These are phyloP conservation scores for Tokudaia muenninki DNA, from an alignment of 2,797 vertebrate species.

Conservation along the genomic window DNA sequence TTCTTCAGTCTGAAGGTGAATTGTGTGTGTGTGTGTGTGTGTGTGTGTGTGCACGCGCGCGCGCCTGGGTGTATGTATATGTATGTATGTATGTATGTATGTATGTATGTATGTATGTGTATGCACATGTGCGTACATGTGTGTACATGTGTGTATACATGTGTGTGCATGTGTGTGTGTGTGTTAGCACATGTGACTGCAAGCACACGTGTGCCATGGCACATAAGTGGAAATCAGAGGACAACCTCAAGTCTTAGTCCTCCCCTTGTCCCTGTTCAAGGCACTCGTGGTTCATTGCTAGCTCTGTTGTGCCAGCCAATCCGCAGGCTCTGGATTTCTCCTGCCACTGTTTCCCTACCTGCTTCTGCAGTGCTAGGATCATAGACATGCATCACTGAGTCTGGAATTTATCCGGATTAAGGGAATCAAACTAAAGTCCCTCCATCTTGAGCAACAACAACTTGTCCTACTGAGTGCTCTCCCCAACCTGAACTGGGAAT, in stretches of 20 bases:
- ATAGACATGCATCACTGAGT: not conserved
- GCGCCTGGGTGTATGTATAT: no score
- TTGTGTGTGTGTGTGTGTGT: not conserved
- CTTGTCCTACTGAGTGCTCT: not conserved
- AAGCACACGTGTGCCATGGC: not conserved
- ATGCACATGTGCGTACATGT: no score
- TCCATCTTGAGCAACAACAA: not conserved
- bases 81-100: no score
- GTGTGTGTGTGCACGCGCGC: not conserved
- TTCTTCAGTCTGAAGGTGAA: not conserved
- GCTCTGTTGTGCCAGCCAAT: not conserved
- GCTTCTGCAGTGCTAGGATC: not conserved
- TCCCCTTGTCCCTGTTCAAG: not conserved
- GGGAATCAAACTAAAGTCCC: not conserved
- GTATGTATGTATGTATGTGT: no score
- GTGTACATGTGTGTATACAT: not conserved
- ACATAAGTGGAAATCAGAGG: not conserved
- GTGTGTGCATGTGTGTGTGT: not conserved
- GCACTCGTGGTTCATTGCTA: not conserved
- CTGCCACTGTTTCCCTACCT: no score
- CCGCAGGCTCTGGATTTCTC: not conserved
- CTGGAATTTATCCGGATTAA: not conserved
- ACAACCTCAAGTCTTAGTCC: not conserved
- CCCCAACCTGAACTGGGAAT: fast-evolving
- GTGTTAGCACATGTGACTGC: not conserved